phyloP scores from a whole-genome alignment of 2,113 vertebrate genomes.

The Ranitomeya imitator region DNA sequence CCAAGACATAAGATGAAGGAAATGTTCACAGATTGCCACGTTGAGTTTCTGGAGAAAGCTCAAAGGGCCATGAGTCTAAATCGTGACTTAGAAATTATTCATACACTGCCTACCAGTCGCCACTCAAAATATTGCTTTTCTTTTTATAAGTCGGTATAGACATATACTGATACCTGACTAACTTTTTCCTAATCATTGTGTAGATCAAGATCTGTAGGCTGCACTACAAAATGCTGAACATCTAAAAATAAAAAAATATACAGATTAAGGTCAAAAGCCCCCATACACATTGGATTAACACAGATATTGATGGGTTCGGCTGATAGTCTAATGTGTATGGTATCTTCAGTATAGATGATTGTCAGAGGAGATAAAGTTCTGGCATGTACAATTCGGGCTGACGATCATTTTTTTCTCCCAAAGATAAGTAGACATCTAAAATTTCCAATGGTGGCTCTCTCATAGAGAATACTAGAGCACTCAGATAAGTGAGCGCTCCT shows the following conservation, averaged over 20 bases:
- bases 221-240: neutral
- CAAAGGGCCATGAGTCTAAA: neutral
- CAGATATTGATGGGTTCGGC: too few relatives aligned
- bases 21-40: neutral
- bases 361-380: too few relatives aligned
- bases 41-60: neutral
- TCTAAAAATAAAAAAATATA: neutral
- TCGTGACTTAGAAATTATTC: constrained; percentile 32
- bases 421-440: too few relatives aligned
- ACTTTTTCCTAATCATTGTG: neutral
- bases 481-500: too few relatives aligned
- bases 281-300: too few relatives aligned
- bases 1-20: neutral
- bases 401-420: too few relatives aligned
- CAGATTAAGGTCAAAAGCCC: neutral
- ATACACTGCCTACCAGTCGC: neutral
- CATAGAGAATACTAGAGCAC: too few relatives aligned
- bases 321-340: too few relatives aligned
- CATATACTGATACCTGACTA: neutral
- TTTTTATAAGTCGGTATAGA: neutral
- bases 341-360: too few relatives aligned
- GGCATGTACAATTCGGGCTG: too few relatives aligned
- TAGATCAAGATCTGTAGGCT: neutral
- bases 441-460: too few relatives aligned
- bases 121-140: neutral